These are phyloP conservation scores for Alexandromys fortis DNA, from an alignment of 2,113 vertebrate genomes.

Conservation along the genomic window DNA sequence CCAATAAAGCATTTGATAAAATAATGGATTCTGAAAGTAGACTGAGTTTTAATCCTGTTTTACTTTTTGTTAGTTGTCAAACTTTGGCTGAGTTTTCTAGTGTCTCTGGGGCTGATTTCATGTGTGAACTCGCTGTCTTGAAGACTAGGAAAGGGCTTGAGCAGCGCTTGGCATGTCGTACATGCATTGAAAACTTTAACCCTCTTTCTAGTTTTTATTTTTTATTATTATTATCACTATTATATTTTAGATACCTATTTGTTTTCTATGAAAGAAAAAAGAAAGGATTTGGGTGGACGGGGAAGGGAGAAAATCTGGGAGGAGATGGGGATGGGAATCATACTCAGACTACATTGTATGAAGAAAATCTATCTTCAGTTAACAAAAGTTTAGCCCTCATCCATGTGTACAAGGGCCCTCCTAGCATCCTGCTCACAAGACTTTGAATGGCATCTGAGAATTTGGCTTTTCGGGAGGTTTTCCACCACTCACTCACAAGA, in stretches of 20 bases:
- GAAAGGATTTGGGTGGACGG: background rate
- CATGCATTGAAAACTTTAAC: background rate
- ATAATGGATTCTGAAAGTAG: conserved; percentile 5
- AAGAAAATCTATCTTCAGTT: background rate
- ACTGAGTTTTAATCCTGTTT: background rate
- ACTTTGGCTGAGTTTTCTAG: background rate
- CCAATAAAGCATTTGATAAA: conserved; percentile 32
- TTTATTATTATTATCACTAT: background rate
- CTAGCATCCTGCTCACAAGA: background rate
- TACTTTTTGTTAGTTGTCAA: background rate
- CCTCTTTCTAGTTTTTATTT: background rate
- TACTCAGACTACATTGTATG: background rate
- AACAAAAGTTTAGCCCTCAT: background rate
- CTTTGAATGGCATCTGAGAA: background rate
- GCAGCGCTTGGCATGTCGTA: background rate
- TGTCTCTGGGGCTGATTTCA: background rate
- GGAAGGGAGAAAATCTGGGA: background rate
- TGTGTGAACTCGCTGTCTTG: background rate
- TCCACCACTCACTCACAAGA: background rate
- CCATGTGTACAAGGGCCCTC: background rate
- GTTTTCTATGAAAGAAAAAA: background rate
- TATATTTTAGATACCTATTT: background rate
- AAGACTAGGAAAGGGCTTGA: background rate
- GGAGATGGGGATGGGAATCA: background rate
- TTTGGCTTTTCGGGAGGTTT: background rate